A percentile compares a stretch with the other conserved stretches of the same genome.
Evolutionary conservation across 2,113 vertebrate genomes (phyloP).

Genomic region (Tyrannus savana): DNA sequence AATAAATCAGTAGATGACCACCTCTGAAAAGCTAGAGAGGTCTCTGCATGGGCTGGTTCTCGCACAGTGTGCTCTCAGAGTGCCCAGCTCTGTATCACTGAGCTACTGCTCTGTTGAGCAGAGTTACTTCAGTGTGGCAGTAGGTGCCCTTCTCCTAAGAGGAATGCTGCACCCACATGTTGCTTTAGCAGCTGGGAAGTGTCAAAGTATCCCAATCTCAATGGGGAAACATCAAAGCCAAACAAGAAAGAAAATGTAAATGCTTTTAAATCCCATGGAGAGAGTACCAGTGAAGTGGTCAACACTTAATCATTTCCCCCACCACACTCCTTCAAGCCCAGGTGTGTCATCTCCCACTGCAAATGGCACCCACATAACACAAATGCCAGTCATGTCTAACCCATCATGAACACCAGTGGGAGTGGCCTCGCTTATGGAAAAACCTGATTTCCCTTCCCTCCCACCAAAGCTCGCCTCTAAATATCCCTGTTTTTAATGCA

Average conservation of each 20-base stretch:
- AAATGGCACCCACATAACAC: not conserved
- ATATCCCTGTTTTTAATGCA: not conserved
- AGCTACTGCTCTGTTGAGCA: not conserved
- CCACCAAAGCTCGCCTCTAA: not conserved
- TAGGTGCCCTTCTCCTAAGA: not conserved
- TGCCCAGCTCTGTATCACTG: not conserved
- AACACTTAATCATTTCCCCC: not conserved
- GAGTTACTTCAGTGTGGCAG: not conserved
- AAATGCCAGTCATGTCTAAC: not conserved
- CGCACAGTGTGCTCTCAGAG: fast-evolving
- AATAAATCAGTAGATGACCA: not conserved
- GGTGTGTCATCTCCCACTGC: not conserved
- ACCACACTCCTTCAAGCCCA: not conserved
- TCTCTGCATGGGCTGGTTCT: not conserved
- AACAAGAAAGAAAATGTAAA: not conserved
- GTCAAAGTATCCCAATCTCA: not conserved
- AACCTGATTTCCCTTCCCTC: not conserved
- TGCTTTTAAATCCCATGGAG: not conserved
- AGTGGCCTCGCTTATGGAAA: not conserved
- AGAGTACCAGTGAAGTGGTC: not conserved
- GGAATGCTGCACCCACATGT: not conserved
- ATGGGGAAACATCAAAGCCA: not conserved
- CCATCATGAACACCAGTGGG: not conserved
- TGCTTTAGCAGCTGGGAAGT: not conserved
- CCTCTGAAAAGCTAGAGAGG: not conserved